Base-by-base conservation (phyloP, 1,140 invertebrate species). In the Druon quercuslanigerum region DNA sequence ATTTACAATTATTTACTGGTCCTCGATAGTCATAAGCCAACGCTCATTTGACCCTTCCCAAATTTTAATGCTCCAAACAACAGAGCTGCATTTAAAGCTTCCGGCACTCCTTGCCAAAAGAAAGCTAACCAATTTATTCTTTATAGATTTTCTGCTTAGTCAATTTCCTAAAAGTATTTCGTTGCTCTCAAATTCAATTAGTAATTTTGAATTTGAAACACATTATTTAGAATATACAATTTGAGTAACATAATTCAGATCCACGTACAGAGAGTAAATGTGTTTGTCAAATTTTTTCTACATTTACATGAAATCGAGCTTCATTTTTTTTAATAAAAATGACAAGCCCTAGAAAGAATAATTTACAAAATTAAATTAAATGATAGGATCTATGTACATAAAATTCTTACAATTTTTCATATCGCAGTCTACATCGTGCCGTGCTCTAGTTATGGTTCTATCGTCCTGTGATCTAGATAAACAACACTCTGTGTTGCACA, bases 1-100 rank as follows among this genome's bases (percentile, higher is more conserved):
- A 66, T 66, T 66, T 66, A 66, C 57, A 66, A 66, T 66, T 33
- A 66, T 33, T 66, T 66, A 60, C 57, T 66, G 57, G 57, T 66
- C 57, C 56, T 57, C 56, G 57, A 66, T 66, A 66, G 57, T 66
- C 57, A 66, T 66, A 66, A 9, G 57, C 57, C 40, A 25, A 33
- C 57, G 25, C 25, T 66, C 33, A 46, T 46, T 46, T 46, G 40
- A 66, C 25, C 8, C 25, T 40, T 7, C 20, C 57, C 20, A 66
- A 66, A 33, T 16, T 66, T 14, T 33, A 25, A 66, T 33, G 25
- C 25, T 33, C 20, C 25, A 16, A 33, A 66, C 20, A 46, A 46
- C 4, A 5, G 33, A 66, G 20, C 33, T 66, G 16, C 20, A 33
- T 40, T 60, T 46, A 46, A 46, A 46, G 40, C 40, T 46, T 20